Conservation (phyloP, 2,797 vertebrate genomes). For the Microcaecilia unicolor region DNA sequence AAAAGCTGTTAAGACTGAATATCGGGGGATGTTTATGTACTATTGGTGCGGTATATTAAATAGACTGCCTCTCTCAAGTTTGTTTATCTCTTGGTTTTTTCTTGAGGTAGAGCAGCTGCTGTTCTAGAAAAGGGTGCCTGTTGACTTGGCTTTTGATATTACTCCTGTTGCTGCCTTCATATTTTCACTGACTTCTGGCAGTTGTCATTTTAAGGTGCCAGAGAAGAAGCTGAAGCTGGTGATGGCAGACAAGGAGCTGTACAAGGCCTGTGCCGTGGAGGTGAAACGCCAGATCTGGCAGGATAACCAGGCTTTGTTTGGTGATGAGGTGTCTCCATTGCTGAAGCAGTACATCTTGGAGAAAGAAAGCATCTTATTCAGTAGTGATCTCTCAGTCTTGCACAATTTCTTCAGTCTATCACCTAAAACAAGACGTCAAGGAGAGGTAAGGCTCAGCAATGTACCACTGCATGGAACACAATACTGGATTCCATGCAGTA, state of each 20-base stretch:
- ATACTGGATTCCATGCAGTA: no score
- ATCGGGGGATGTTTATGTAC: no score
- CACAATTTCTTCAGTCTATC: constrained; percentile 94
- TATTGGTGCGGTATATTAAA: no score
- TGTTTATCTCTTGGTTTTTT: no score
- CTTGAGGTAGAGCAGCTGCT: not conserved
- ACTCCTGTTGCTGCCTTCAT: not conserved
- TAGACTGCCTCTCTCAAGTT: no score
- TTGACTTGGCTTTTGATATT: accelerated
- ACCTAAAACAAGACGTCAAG: constrained; percentile 83
- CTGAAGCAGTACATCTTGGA: constrained; percentile 94
- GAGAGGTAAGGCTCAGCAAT: constrained; percentile 90
- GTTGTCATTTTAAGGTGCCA: constrained; percentile 68
- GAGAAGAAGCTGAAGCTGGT: constrained; percentile 95
- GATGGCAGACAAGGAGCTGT: constrained; percentile 93
- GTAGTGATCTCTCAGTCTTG: constrained; percentile 83
- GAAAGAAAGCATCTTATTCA: constrained; percentile 87
- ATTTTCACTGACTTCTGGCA: not conserved
- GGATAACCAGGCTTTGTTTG: constrained; percentile 95
- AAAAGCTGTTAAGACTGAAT: no score
- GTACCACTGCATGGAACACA: no score
- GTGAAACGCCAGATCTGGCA: constrained; percentile 98
- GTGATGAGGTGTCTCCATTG: constrained; percentile 88
- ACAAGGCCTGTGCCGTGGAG: constrained; percentile 90
- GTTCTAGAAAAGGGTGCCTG: not conserved